Percentiles rank a stretch among this genome's conserved stretches.
These are phyloP conservation scores for Anoplius nigerrimus DNA, from an alignment of 2,888 invertebrate species.

Conservation along the genomic window DNA sequence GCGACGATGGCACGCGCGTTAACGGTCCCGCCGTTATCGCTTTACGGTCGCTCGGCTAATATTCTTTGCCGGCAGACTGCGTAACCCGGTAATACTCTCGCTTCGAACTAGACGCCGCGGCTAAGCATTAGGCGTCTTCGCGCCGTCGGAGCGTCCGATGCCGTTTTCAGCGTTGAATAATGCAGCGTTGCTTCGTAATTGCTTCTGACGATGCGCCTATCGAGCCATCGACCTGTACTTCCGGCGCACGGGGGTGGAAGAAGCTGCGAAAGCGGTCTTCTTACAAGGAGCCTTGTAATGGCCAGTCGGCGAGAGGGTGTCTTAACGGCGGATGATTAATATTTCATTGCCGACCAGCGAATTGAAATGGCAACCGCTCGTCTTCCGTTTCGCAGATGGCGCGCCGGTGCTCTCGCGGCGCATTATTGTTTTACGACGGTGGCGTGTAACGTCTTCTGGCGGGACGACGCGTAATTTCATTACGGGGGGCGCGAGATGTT, in stretches of 20 bases:
- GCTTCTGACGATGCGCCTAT: too few species aligned
- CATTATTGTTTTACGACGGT: conserved; percentile 4
- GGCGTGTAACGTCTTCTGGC: background rate
- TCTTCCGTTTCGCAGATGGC: background rate
- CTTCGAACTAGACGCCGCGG: too few species aligned
- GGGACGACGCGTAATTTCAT: conserved; percentile 4
- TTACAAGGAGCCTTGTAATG: background rate
- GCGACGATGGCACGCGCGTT: background rate
- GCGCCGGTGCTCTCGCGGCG: background rate
- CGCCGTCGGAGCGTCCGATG: conserved; percentile 4
- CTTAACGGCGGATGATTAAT: background rate
- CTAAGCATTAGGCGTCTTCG: too few species aligned
- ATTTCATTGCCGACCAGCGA: background rate
- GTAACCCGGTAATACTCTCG: conserved; percentile 9
- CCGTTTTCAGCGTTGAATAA: background rate
- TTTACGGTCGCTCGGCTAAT: background rate
- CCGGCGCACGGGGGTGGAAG: too few species aligned
- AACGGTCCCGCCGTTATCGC: background rate
- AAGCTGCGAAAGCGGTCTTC: background rate
- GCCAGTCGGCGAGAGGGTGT: background rate
- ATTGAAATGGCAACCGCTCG: background rate
- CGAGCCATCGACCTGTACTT: too few species aligned
- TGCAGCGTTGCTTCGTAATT: background rate
- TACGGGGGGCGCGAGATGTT: background rate
- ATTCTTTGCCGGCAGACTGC: background rate